Conservation (phyloP, 2,113 vertebrate species). For the Burhinus bistriatus region DNA sequence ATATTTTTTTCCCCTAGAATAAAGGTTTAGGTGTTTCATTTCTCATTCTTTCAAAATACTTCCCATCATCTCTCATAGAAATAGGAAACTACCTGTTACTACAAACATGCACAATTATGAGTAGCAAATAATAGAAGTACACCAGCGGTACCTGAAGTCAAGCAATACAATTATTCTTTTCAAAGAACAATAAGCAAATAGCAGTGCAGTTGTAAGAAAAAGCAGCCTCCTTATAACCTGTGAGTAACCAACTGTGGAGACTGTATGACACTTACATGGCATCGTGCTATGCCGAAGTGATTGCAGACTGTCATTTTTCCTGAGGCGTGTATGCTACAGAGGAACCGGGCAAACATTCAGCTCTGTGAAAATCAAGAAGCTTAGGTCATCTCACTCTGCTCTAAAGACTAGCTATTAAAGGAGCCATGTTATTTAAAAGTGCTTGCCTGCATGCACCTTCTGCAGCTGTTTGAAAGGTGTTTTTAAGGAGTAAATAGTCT, state of each 20-base stretch:
- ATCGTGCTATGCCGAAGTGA: neutral
- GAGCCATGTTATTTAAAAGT: neutral
- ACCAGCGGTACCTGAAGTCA: neutral
- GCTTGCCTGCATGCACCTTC: neutral
- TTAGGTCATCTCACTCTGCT: neutral
- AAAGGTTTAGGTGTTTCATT: neutral
- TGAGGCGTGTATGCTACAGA: neutral
- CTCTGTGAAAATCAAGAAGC: neutral
- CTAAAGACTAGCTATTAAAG: neutral
- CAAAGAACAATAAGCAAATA: neutral
- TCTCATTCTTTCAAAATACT: neutral
- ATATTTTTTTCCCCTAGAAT: neutral
- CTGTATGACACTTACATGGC: neutral
- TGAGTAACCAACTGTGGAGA: neutral
- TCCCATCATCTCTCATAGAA: neutral
- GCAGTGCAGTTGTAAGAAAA: neutral
- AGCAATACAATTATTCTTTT: neutral
- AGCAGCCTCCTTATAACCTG: neutral
- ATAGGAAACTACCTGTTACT: neutral
- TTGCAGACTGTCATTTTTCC: neutral
- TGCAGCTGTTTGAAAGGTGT: neutral
- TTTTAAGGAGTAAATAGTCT: neutral
- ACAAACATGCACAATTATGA: neutral
- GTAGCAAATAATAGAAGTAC: neutral
- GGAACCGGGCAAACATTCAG: neutral